Base-by-base conservation (phyloP, 2,113 vertebrate species). In the Leucopsar rothschildi region DNA sequence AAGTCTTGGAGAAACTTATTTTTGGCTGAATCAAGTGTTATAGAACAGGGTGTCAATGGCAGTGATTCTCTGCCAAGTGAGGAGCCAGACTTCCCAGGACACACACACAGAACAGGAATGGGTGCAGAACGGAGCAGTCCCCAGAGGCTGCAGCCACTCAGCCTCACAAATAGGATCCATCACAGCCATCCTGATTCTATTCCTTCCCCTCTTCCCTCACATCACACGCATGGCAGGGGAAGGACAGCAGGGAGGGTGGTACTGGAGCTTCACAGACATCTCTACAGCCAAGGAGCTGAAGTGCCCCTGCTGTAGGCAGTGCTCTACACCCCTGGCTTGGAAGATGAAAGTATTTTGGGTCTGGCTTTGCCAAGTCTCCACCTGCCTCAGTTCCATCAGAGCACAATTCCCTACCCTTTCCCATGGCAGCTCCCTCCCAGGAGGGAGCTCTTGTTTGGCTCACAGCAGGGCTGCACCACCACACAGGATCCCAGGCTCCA, bases 251-350 rank as follows among this genome's bases (percentile, higher is more conserved):
- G 55, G 71, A 45, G 29, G 27, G 17, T 31, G 57, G 23, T 39
- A 24, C 71, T 66, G 76, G 5, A 33, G 31, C 39, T 75, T 50
- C 82, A 39, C 20, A 55, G 35, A 12, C 19, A 59, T 28, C 56
- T 52, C 3, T 12, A 53, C 8, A 56, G 15, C 64, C 49, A 23
- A 23, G 5, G 23, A 29, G 56, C 61, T 61, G 37, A 4, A 35
- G 42, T 53, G 0, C 0, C 15, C 2, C 27, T 0, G 1, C 68
- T 68, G 31, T 33, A 22, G 31, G 28, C 42, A 71, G 18, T 77
- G 47, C 55, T 69, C 29, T 17, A 27, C 8, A 3, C 7, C 28
- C 11, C 10, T 69, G 79, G 20, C 87, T 56, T 35, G 52, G 37
- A 61, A 70, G 45, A 78, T 37, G 57, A 56, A 80, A 56, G 29